Evolutionary conservation across 2,113 vertebrate genomes (phyloP).

Genomic region (Ceuthmochares aereus): DNA sequence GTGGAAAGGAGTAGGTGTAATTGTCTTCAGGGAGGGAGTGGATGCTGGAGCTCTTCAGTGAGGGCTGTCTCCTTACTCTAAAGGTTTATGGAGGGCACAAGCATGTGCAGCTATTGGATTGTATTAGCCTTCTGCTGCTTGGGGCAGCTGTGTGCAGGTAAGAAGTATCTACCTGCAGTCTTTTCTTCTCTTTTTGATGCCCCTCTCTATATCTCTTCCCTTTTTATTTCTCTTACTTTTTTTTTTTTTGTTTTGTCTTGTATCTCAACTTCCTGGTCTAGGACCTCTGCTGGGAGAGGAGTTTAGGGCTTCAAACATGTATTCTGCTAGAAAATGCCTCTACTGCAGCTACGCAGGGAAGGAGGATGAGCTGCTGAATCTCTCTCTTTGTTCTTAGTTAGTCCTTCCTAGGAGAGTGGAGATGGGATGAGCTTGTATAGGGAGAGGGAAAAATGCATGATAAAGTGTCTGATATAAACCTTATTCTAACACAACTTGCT

Average conservation of each 20-base stretch:
- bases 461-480: neutral
- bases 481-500: neutral
- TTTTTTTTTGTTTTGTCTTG: neutral
- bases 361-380: neutral
- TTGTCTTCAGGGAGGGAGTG: neutral
- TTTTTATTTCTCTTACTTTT: neutral
- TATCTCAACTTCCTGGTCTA: neutral
- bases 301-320: neutral
- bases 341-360: neutral
- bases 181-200: neutral
- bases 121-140: neutral
- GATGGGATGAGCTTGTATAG: neutral
- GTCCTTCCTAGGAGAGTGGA: neutral
- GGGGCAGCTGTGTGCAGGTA: neutral
- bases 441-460: no score
- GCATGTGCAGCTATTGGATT: neutral
- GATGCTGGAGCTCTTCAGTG: neutral
- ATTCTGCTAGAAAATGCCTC: neutral
- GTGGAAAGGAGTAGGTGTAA: neutral
- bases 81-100: neutral
- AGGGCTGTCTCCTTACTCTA: neutral
- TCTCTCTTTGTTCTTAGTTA: neutral
- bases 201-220: neutral
- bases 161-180: neutral
- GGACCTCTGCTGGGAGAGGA: neutral